Evolutionary conservation across 2,797 vertebrate genomes (phyloP), one percentile per base, ranked within the genome.

Genomic region (Anguilla marmorata): DNA sequence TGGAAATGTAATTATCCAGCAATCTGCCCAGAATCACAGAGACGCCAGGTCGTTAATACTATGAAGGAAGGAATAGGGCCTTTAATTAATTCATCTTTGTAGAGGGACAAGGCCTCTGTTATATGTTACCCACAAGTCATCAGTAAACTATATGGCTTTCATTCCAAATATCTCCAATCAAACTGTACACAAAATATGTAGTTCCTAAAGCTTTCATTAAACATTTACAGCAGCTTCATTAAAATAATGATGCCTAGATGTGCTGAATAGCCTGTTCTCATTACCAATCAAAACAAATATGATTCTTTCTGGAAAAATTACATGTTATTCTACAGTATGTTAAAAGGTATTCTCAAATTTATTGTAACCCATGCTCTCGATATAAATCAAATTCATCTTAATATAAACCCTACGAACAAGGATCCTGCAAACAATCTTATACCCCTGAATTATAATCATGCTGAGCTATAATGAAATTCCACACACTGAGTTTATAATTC

Each of bases 1-100:
- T 91, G 91, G 86, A 91, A 89, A 89, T 86, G 50, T 27, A 83
- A 82, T 85, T 84, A 85, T 85, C 80, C 89, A 86, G 87, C 85
- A 88, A 87, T 82, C 87, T 85, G 84, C 86, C 76, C 84, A 89
- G 80, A 80, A 86, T 86, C 82, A 87, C 58, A 69, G 56, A 69
- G 86, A 84, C 41, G 60, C 79, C 86, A 88, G 87, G 56, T 88
- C 87, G 79, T 89, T 86, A 88, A 74, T 85, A 56, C 33, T 30
- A n/a, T 45, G 54, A 85, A 50, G 54, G 27, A 58, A 56, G 84
- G 84, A 84, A 86, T 6, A 69, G 41, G 80, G 41, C 8, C 87
- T 88, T 89, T 86, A 88, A 91, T 91, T 80, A 86, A 79, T 85
- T 88, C 72, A 1, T 85, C 84, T 72, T 48, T 72, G 37, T 50